phyloP scores from a whole-genome alignment of 2,888 invertebrate genomes.

The Alcis repandata region DNA sequence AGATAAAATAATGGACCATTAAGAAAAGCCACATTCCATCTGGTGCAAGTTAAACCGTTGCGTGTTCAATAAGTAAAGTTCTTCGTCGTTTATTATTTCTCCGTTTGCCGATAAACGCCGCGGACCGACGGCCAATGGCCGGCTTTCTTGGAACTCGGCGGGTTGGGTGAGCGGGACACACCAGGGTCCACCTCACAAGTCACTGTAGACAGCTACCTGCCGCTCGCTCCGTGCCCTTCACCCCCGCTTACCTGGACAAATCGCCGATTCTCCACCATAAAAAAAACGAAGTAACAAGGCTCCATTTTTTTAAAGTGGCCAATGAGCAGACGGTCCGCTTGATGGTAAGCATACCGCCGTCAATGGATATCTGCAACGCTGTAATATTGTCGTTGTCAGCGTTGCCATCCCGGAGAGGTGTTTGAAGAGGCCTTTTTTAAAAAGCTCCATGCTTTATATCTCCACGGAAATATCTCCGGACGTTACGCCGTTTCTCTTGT shows the following conservation, averaged over 20 bases:
- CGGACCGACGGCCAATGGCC: conserved; percentile 45
- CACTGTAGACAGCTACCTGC: conserved; percentile 59
- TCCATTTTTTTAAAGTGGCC: conserved; percentile 38
- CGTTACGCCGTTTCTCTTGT: conserved; percentile 52
- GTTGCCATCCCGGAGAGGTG: no score
- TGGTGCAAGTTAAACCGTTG: conserved; percentile 41
- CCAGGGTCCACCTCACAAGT: conserved; percentile 50
- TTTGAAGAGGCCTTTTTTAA: no score
- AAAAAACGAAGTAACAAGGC: conserved; percentile 54
- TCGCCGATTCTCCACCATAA: conserved; percentile 49
- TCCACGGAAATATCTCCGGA: no score
- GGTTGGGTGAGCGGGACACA: conserved; percentile 62
- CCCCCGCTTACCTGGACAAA: conserved; percentile 56
- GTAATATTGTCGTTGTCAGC: no score
- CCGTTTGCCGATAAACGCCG: conserved; percentile 51
- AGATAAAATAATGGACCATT: background rate
- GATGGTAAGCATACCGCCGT: no score
- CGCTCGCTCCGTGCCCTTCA: conserved; percentile 55
- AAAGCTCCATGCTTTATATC: no score
- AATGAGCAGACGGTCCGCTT: no score
- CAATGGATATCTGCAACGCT: no score
- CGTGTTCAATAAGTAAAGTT: conserved; percentile 53
- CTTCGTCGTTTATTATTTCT: conserved; percentile 53
- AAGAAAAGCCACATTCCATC: conserved; percentile 26
- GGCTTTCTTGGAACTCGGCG: conserved; percentile 64